phyloP scores from a whole-genome alignment of 2,888 invertebrate genomes.

The Amphiduros pacificus region DNA sequence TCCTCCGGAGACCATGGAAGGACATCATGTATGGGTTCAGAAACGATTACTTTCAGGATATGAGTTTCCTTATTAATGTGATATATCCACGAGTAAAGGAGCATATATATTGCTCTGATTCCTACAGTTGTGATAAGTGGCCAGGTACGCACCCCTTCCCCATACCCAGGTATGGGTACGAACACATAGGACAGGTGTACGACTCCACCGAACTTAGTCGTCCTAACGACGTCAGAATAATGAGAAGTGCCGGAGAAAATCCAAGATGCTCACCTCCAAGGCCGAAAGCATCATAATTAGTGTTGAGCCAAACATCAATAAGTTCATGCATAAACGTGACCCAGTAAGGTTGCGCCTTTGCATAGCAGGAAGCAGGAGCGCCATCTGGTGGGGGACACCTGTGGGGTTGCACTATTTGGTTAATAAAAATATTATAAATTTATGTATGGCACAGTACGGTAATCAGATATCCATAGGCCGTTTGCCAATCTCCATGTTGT shows the following conservation, averaged over 20 bases:
- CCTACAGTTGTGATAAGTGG: conserved; percentile 28
- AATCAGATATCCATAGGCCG: too few relatives aligned
- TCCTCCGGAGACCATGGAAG: conserved; percentile 26
- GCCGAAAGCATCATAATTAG: too few relatives aligned
- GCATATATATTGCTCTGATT: conserved; percentile 31
- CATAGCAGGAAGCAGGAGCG: too few relatives aligned
- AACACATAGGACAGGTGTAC: conserved; percentile 32
- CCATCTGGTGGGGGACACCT: too few relatives aligned
- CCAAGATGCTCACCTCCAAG: conserved; percentile 5
- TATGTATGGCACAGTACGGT: too few relatives aligned
- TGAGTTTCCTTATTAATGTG: conserved; percentile 27
- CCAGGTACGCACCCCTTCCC: conserved; percentile 31
- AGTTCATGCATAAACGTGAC: too few relatives aligned
- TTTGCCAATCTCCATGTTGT: too few relatives aligned
- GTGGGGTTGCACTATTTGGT: too few relatives aligned
- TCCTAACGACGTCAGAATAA: conserved; percentile 17
- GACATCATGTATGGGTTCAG: conserved; percentile 25
- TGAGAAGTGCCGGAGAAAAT: background rate
- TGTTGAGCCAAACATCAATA: too few relatives aligned
- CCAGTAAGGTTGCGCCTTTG: too few relatives aligned
- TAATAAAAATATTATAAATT: too few relatives aligned
- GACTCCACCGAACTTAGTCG: conserved; percentile 17
- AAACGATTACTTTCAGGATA: conserved; percentile 21
- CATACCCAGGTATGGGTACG: conserved; percentile 25
- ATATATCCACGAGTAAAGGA: conserved; percentile 32